Base-by-base conservation (phyloP, 2,113 vertebrate species). In the Corythornis vintsioides region DNA sequence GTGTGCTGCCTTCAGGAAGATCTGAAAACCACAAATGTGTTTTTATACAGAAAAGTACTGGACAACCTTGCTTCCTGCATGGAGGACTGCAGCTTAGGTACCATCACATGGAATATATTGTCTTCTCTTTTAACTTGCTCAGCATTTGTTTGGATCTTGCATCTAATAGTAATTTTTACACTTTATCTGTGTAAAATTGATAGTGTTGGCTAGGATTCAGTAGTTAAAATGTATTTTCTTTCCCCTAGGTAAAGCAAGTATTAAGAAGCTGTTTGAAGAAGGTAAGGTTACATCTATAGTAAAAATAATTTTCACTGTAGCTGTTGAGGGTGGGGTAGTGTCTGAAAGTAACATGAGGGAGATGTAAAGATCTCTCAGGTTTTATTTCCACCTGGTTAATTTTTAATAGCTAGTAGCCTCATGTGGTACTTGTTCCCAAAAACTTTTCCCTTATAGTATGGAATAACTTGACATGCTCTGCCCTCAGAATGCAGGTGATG, bases 11-110 rank as follows among this genome's bases (percentile, higher is more conserved):
- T 99, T 95, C 97, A 81, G 50, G 95, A 98, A 77, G 97, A 98
- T 57, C 92, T 99, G 90, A 97, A 96, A 93, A 96, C 89, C 33
- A 64, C 93, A 20, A 94, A 97, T 4, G 11, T 98, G 13, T 97
- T 98, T 59, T 92, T 92, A 57, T 97, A 98, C 43, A 95, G 98
- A 18, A 98, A 96, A 94, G 96, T 97, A 9, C 96, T 98, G 15
- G 98, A 99, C 90, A 98, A 98, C 60, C 93, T 99, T 93, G 89
- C 97, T 91, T 97, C 97, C 31, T 99, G 98, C 90, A 94, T 99
- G 96, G 99, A 99, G 71, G 96, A 98, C 64, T 98, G 98, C 84
- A 94, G 83, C 55, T 82, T 99, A n/a, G 99, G 99, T 99, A 96
- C 77, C 86, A 50, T 74, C 38, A 9, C 14, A 31, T 4, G 3